Evolutionary conservation across 2,113 vertebrate genomes (phyloP).

Genomic region (Onychostruthus taczanowskii): DNA sequence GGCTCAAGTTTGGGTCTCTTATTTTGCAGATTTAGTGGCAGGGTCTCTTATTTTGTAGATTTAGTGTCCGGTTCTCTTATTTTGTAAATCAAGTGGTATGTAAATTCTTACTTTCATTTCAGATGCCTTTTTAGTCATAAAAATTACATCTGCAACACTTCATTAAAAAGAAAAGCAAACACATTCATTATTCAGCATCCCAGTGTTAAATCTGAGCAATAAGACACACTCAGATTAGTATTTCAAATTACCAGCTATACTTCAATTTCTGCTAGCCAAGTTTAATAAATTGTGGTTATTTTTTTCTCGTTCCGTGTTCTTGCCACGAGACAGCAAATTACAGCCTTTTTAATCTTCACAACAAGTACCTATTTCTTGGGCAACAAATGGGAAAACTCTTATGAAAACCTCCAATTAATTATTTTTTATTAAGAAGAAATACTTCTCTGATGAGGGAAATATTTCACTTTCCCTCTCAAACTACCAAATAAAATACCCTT

Average conservation of each 20-base stretch:
- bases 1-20: neutral
- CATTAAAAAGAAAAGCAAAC: neutral
- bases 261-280: neutral
- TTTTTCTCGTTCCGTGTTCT: neutral
- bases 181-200: neutral
- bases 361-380: neutral
- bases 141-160: neutral
- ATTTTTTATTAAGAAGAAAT: neutral
- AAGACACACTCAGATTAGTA: neutral
- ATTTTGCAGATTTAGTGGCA: neutral
- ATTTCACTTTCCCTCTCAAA: neutral
- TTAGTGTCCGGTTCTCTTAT: neutral
- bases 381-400: neutral
- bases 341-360: neutral
- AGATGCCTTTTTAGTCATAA: neutral
- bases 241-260: neutral
- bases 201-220: neutral
- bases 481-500: neutral
- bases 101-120: neutral
- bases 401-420: neutral
- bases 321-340: neutral
- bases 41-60: neutral
- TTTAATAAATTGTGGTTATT: neutral
- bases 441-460: neutral
- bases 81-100: neutral